phyloP scores from a whole-genome alignment of 2,888 invertebrate genomes.

The Salpingus planirostris region DNA sequence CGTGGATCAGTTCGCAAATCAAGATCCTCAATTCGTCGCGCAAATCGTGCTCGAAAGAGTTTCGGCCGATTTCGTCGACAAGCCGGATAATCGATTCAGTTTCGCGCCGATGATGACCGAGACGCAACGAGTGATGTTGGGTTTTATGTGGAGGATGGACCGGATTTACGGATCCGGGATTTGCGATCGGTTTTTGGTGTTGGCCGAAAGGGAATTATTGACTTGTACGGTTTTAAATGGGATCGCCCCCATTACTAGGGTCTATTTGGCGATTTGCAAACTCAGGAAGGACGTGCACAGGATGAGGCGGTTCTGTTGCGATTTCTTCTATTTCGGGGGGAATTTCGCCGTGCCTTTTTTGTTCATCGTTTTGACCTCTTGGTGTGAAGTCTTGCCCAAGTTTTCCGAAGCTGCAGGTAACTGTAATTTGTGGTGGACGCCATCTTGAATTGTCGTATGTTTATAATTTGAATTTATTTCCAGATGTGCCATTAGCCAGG shows the following conservation, averaged over 20 bases:
- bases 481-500: slow-evolving; percentile 35
- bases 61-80: slow-evolving; percentile 22
- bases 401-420: no score
- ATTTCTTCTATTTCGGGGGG: slow-evolving; percentile 40
- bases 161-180: slow-evolving; percentile 22
- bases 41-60: slow-evolving; percentile 25
- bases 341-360: slow-evolving; percentile 35
- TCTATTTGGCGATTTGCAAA: slow-evolving; percentile 31
- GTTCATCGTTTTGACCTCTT: slow-evolving; percentile 37
- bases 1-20: slow-evolving; percentile 19
- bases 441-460: no score
- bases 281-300: slow-evolving; percentile 35
- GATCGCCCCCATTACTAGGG: slow-evolving; percentile 23
- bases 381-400: slow-evolving; percentile 44
- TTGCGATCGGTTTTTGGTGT: slow-evolving; percentile 21
- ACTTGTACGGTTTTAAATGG: slow-evolving; percentile 11
- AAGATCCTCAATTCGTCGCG: slow-evolving; percentile 19
- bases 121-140: slow-evolving; percentile 38
- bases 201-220: slow-evolving; percentile 22
- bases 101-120: slow-evolving; percentile 43
- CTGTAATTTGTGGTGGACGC: no score
- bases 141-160: slow-evolving; percentile 36
- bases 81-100: slow-evolving; percentile 34
- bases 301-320: slow-evolving; percentile 40
- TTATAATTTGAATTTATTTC: no score